Conservation (phyloP, 1,140 invertebrate species). For the Holcopasites calliopsidis region DNA sequence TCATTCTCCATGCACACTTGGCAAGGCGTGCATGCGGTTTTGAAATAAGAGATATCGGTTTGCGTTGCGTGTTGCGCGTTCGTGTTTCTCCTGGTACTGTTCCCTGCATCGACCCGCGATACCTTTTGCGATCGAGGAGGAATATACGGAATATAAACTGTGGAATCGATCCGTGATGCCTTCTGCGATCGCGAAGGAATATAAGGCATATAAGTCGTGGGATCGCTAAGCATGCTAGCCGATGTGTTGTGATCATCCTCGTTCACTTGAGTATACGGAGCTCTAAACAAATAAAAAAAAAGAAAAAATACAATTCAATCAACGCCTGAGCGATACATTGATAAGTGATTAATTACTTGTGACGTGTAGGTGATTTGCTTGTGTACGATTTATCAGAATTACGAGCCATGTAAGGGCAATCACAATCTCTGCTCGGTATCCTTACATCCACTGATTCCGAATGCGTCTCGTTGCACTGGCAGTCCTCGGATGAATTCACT, state of each 20-base stretch:
- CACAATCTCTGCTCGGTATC: neutral
- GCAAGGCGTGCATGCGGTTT: slow-evolving; percentile 9
- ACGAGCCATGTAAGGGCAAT: neutral
- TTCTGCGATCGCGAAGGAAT: neutral
- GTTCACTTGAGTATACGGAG: neutral
- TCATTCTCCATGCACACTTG: neutral
- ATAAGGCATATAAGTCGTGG: no score
- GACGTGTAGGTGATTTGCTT: neutral
- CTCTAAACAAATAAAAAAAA: neutral
- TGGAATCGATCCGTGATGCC: neutral
- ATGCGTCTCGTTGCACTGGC: neutral
- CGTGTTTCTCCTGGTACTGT: neutral
- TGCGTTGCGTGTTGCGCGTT: slow-evolving; percentile 13
- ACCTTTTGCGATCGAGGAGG: neutral
- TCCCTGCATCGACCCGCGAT: slow-evolving; percentile 2
- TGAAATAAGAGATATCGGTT: slow-evolving; percentile 34
- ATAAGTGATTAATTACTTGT: slow-evolving; percentile 4
- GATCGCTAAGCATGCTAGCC: no score
- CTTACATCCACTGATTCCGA: neutral
- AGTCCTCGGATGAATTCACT: neutral
- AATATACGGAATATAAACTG: neutral
- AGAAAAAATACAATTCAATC: neutral
- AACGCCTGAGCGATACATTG: neutral
- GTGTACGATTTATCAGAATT: neutral
- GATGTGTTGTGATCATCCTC: no score